Evolutionary conservation across 1,140 invertebrate genomes (phyloP), one percentile per base, ranked within the genome.

Genomic region (Lamellibrachia luymesi): DNA sequence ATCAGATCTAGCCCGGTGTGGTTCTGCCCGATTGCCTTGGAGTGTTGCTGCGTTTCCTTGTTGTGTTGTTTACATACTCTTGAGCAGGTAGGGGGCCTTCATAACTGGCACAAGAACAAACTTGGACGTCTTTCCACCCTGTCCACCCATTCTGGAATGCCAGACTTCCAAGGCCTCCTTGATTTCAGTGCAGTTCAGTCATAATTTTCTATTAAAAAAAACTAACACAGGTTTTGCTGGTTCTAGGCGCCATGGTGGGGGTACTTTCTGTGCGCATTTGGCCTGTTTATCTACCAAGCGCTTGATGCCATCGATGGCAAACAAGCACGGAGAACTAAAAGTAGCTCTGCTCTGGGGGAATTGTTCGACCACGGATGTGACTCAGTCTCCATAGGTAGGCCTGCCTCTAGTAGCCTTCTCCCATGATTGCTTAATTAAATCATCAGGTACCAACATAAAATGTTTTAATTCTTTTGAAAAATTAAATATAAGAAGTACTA

Each of bases 221-320:
- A 22, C 64, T 80, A 80, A 80, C 64, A 80, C 93, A 97, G 64
- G 64, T 80, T 22, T 80, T 80, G 25, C 25, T 80, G 64, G 64
- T 80, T 80, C 25, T 80, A 98, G 97, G 97, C 98, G 64, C 99
- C 99, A 91, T 96, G 98, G 95, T 99, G 99, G 99, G 97, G 98
- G 22, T 99, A 98, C 96, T 97, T 98, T 64, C 95, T 99, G 0
- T 99, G 98, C 96, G 99, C 98, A 1, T 94, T 99, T 90, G 99
- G 99, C 49, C 97, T 99, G 92, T 99, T 99, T 96, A 97, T 99
- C 92, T 99, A 99, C 97, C 99, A 99, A 97, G 99, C 98, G 95
- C 97, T 99, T 94, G 99, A 99, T 97, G 99, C 99, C 80, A 99
- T 99, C 93, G 99, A 99, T 97, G 99, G 99, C 2, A 99, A 99